Conservation (phyloP, 2,888 invertebrate species). For the Synergus japonicus region DNA sequence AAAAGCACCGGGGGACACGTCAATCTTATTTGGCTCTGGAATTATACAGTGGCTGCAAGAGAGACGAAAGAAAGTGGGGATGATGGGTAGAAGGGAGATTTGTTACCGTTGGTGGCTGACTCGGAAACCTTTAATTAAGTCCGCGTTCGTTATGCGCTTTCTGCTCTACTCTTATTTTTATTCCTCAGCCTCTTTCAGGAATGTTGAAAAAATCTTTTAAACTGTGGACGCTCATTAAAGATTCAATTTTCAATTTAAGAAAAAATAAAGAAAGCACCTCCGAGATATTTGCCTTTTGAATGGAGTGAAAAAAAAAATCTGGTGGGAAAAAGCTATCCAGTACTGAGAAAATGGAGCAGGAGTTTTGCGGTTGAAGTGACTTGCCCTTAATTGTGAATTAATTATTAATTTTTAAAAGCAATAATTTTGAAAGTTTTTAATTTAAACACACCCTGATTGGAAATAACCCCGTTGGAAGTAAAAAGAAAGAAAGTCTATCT, state of each 20-base stretch:
- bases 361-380: too few relatives aligned
- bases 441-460: constrained; percentile 64
- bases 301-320: too few relatives aligned
- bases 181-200: constrained; percentile 1
- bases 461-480: too few relatives aligned
- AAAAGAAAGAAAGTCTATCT: too few relatives aligned
- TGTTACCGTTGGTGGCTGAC: constrained; percentile 63
- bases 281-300: too few relatives aligned
- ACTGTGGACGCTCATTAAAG: constrained; percentile 58
- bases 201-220: not conserved
- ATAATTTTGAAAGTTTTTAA: too few relatives aligned
- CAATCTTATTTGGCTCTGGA: constrained; percentile 71
- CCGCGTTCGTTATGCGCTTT: constrained; percentile 66
- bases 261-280: too few relatives aligned
- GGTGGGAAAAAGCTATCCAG: too few relatives aligned
- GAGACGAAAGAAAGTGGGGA: constrained; percentile 45
- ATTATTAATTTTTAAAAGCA: too few relatives aligned
- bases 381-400: too few relatives aligned
- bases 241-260: too few relatives aligned
- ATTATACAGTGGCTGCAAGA: constrained; percentile 51
- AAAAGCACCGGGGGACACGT: constrained; percentile 71
- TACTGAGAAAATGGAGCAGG: too few relatives aligned
- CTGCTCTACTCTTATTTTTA: constrained; percentile 42
- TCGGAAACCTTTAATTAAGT: constrained; percentile 71
- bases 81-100: constrained; percentile 34